A percentile compares a stretch with the other conserved stretches of the same genome.
Evolutionary conservation across 2,113 vertebrate species (phyloP).

Genomic region (Empidonax alnorum): DNA sequence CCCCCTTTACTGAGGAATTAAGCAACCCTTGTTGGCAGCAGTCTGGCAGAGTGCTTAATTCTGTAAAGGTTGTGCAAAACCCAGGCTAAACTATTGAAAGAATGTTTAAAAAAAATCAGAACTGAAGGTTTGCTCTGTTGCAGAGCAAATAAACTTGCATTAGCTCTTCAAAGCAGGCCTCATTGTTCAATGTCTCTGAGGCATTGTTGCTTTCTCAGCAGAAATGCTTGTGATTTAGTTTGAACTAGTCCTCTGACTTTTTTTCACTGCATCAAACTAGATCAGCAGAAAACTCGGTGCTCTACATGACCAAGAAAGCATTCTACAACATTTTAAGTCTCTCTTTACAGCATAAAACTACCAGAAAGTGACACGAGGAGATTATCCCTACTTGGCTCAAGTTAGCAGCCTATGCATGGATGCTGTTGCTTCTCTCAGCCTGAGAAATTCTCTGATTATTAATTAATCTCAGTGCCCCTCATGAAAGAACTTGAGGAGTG

Average conservation of each 20-base stretch:
- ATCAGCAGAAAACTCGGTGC: not conserved
- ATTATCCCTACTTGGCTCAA: not conserved
- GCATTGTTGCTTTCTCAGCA: slow-evolving; percentile 35
- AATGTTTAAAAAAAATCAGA: slow-evolving; percentile 62
- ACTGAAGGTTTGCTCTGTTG: slow-evolving; percentile 36
- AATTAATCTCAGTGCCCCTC: not conserved
- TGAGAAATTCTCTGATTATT: not conserved
- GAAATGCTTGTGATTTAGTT: not conserved
- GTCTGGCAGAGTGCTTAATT: slow-evolving; percentile 73
- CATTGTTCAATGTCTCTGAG: slow-evolving; percentile 32
- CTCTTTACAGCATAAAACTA: not conserved
- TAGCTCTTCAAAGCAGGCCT: slow-evolving; percentile 44
- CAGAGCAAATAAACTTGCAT: slow-evolving; percentile 55
- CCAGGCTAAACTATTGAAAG: slow-evolving; percentile 69
- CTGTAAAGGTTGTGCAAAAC: slow-evolving; percentile 56
- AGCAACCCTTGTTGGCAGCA: slow-evolving; percentile 50
- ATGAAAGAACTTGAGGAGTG: not conserved
- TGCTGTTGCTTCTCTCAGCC: not conserved
- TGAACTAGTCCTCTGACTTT: not conserved
- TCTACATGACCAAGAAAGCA: not conserved
- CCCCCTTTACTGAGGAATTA: slow-evolving; percentile 73
- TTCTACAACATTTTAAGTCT: not conserved
- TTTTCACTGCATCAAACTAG: not conserved
- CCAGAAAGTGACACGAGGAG: not conserved
- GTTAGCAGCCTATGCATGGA: not conserved